These are phyloP conservation scores for Drosophila eohydei DNA, from an alignment of 2,888 invertebrate genomes.

Conservation along the genomic window DNA sequence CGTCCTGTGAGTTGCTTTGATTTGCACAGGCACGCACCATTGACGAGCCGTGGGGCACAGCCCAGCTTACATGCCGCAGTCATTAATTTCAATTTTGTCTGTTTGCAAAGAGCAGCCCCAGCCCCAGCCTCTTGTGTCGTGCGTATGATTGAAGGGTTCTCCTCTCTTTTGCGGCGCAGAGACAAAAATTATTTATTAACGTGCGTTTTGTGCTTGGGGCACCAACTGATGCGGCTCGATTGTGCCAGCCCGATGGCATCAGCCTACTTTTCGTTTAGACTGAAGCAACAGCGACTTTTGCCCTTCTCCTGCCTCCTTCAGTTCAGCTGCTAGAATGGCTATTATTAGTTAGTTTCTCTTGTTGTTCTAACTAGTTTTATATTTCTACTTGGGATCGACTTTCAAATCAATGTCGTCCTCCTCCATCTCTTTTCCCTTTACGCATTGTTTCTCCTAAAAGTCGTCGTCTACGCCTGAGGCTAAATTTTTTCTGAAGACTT, in stretches of 20 bases:
- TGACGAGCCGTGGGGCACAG: conserved; percentile 54
- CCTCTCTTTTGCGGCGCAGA: conserved; percentile 29
- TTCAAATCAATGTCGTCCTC: too few species aligned
- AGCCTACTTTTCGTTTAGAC: neutral
- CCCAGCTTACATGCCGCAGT: conserved; percentile 33
- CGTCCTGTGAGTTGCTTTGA: conserved; percentile 56
- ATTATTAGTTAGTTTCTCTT: neutral
- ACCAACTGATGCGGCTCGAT: conserved; percentile 4
- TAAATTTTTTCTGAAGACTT: neutral
- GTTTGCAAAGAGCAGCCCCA: conserved; percentile 15
- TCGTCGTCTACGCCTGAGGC: too few species aligned
- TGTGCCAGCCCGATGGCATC: neutral
- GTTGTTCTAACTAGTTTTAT: neutral
- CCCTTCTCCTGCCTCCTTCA: neutral
- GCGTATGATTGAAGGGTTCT: conserved; percentile 48
- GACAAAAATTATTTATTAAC: conserved; percentile 77
- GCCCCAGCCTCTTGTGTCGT: neutral
- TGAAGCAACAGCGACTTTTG: neutral
- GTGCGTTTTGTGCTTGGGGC: conserved; percentile 25
- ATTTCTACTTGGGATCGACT: too few species aligned
- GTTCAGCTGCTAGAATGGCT: neutral
- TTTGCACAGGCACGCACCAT: conserved; percentile 69
- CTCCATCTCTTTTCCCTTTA: too few species aligned
- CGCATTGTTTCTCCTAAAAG: too few species aligned
- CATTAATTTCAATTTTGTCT: conserved; percentile 73